Conservation (phyloP, 2,113 vertebrate species). For the rabbit (Oryctolagus cuniculus) region mOryCun1.1 NC_091448.1:58357501-58358000, state of each 20-base stretch:
- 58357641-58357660: neutral
- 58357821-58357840: neutral
- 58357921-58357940: too few species aligned
- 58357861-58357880: too few species aligned
- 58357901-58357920: too few species aligned
- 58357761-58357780: constrained; percentile 1
- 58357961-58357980: neutral
- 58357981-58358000: too few species aligned
- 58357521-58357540: neutral
- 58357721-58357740: neutral
- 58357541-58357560: neutral
- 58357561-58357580: neutral
- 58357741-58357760: neutral
- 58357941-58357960: too few species aligned
- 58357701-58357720: neutral
- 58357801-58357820: neutral
- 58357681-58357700: neutral
- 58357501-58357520: neutral
- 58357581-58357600: neutral
- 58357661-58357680: neutral
- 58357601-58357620: neutral
- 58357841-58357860: too few species aligned
- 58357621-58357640: neutral
- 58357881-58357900: too few species aligned
- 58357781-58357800: neutral